Conservation (phyloP, 2,888 invertebrate species). For the Anthoptus insignis region DNA sequence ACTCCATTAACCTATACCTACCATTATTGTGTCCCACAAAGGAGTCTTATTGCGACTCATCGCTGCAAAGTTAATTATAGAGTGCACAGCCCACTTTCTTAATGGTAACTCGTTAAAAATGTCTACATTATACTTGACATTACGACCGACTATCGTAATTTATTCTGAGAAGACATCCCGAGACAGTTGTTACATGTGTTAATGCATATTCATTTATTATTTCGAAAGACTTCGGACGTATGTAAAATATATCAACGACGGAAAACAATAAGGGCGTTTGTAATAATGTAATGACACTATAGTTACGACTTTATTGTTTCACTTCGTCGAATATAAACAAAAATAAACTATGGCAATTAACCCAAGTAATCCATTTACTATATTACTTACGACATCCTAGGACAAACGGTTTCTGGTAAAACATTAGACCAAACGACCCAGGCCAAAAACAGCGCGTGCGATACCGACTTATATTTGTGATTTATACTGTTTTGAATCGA, state of each 20-base stretch:
- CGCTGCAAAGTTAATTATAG: conserved; percentile 58
- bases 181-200: conserved; percentile 20
- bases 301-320: too few relatives aligned
- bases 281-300: too few relatives aligned
- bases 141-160: conserved; percentile 48
- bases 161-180: conserved; percentile 23
- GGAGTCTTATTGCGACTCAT: conserved; percentile 55
- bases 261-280: too few relatives aligned
- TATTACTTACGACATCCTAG: too few relatives aligned
- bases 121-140: conserved; percentile 50
- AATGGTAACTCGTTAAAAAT: conserved; percentile 51
- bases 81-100: conserved; percentile 55
- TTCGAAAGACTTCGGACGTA: background rate
- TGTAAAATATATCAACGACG: background rate
- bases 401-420: too few relatives aligned
- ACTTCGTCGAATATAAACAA: too few relatives aligned
- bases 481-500: too few relatives aligned
- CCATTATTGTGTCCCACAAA: conserved; percentile 48
- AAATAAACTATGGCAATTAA: too few relatives aligned
- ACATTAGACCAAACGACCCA: too few relatives aligned
- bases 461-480: too few relatives aligned
- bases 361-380: too few relatives aligned
- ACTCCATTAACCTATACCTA: background rate
- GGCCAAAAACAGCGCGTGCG: too few relatives aligned
- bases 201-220: conserved; percentile 2